phyloP scores from a whole-genome alignment of 2,888 invertebrate genomes.

The Meliscaeva auricollis region DNA sequence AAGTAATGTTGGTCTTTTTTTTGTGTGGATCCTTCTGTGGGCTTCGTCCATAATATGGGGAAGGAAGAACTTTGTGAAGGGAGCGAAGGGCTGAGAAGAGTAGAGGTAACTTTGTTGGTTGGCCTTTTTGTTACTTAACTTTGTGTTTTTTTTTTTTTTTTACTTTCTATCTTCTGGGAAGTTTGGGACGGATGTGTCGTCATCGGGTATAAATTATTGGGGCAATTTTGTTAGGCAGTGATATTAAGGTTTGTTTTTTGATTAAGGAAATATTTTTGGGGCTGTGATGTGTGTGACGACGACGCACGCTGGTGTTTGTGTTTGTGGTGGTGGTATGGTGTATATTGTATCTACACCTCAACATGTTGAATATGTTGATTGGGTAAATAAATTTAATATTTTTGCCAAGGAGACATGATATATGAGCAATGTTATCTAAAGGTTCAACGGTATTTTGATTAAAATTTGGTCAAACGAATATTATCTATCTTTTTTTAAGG shows the following conservation, averaged over 20 bases:
- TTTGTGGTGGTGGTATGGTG: too few species aligned
- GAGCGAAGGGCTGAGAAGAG: neutral
- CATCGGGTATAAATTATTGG: constrained; percentile 69
- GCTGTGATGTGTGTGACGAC: neutral
- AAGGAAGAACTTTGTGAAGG: neutral
- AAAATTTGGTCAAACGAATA: constrained; percentile 47
- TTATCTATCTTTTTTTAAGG: constrained; percentile 16
- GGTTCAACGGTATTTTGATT: constrained; percentile 60
- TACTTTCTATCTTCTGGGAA: constrained; percentile 24
- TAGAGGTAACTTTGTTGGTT: constrained; percentile 35
- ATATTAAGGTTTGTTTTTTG: constrained; percentile 64
- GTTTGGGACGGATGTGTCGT: constrained; percentile 57
- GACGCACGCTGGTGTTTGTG: too few species aligned
- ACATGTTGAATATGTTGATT: constrained; percentile 74
- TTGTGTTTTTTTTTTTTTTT: constrained; percentile 31
- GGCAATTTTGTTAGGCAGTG: constrained; percentile 52
- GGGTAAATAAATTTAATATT: constrained; percentile 59
- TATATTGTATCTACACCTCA: neutral
- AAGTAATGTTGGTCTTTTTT: constrained; percentile 48
- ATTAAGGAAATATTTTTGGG: constrained; percentile 65
- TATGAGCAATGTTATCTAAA: constrained; percentile 50
- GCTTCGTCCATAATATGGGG: constrained; percentile 1
- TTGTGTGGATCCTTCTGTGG: neutral
- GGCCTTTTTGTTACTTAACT: constrained; percentile 28
- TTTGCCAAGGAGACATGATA: constrained; percentile 19